phyloP scores from a whole-genome alignment of 2,888 invertebrate species.

The Netelia inedita region DNA sequence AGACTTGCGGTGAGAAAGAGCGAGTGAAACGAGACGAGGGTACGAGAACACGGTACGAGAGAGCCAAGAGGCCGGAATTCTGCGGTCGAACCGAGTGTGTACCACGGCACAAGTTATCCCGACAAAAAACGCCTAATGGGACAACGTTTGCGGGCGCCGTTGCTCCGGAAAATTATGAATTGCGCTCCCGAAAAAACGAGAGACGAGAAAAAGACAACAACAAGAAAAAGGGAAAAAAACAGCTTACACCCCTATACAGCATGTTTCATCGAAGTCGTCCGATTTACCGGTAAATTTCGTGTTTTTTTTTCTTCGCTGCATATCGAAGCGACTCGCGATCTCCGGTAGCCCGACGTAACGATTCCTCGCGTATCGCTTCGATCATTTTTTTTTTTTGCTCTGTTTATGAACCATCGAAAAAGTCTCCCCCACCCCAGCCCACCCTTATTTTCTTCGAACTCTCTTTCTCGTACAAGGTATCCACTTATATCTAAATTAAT shows the following conservation, averaged over 20 bases:
- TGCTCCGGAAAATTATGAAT: slow-evolving; percentile 82
- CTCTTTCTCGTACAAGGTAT: slow-evolving; percentile 24
- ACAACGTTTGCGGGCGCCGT: slow-evolving; percentile 78
- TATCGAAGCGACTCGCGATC: slow-evolving; percentile 31
- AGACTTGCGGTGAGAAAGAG: slow-evolving; percentile 63
- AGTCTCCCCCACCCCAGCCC: neutral
- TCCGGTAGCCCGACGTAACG: slow-evolving; percentile 47
- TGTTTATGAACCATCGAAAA: slow-evolving; percentile 50
- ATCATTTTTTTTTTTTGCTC: slow-evolving; percentile 36
- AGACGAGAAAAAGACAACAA: slow-evolving; percentile 21
- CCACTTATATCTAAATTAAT: slow-evolving; percentile 63
- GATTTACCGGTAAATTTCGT: slow-evolving; percentile 41
- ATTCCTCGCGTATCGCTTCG: neutral
- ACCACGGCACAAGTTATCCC: slow-evolving; percentile 22
- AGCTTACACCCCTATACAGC: slow-evolving; percentile 17
- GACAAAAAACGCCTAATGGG: slow-evolving; percentile 81
- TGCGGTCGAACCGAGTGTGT: slow-evolving; percentile 76
- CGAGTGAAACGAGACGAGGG: slow-evolving; percentile 43
- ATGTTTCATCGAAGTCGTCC: slow-evolving; percentile 43
- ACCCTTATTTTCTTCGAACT: neutral
- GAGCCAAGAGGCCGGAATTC: slow-evolving; percentile 76
- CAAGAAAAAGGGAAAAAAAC: slow-evolving; percentile 11
- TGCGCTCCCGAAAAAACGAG: slow-evolving; percentile 65
- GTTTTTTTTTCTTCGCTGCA: neutral
- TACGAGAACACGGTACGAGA: slow-evolving; percentile 52